A percentile compares a stretch with the other conserved stretches of the same genome.
Conservation (phyloP, 2,888 invertebrate species). For the Patella ulyssiponensis region DNA sequence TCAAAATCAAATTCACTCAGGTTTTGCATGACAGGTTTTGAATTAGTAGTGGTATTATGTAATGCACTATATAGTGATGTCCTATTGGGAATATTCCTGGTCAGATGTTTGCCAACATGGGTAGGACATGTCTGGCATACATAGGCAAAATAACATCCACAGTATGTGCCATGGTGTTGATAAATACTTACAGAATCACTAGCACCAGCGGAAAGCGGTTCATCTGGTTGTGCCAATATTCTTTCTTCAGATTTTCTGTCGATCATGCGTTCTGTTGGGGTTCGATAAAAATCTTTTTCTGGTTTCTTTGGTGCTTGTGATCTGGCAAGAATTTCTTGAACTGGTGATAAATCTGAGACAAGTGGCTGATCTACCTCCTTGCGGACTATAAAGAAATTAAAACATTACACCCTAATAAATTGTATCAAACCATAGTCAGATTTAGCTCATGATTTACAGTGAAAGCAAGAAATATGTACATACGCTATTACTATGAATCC, state of each 20-base stretch:
- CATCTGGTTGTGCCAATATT: conserved; percentile 45
- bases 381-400: not conserved
- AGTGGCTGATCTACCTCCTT: conserved; percentile 17
- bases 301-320: conserved; percentile 40
- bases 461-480: not conserved
- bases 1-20: conserved; percentile 40
- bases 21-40: conserved; percentile 2
- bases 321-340: conserved; percentile 37
- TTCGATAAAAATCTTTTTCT: conserved; percentile 51
- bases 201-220: conserved; percentile 22
- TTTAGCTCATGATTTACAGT: not conserved
- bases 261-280: conserved; percentile 48
- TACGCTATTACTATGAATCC: not conserved
- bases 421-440: not conserved
- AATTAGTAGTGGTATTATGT: too few relatives aligned
- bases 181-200: conserved; percentile 20
- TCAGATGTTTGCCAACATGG: too few relatives aligned
- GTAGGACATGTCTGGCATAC: too few relatives aligned
- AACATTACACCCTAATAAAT: not conserved
- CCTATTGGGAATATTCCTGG: too few relatives aligned
- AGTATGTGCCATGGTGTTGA: too few relatives aligned
- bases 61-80: too few relatives aligned
- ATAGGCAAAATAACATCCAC: too few relatives aligned
- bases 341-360: conserved; percentile 20
- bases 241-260: conserved; percentile 52